Base-by-base conservation (phyloP, 2,888 invertebrate species). In the Tupiocoris notatus region DNA sequence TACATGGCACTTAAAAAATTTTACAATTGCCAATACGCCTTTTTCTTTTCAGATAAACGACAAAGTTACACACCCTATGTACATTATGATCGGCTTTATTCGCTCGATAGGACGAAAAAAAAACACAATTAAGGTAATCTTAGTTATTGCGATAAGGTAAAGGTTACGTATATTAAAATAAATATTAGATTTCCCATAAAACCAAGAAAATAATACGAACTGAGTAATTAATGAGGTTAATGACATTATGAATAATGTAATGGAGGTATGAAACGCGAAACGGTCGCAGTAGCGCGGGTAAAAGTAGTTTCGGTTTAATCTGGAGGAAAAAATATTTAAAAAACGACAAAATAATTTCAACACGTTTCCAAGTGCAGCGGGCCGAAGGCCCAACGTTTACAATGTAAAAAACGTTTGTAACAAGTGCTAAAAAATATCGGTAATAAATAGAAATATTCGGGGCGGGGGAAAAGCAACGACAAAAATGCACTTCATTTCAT, bases 1-100 rank as follows among this genome's bases (percentile, higher is more conserved):
- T 63, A 64, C 74, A 74, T 74, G 74, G 74, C 74, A 74, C 74
- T 63, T 74, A 64, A 9, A 64, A 74, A 64, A 74, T 74, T 63
- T 63, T 74, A 74, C 74, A 74, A 74, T 24, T 74, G 74, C 74
- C 74, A 74, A 70, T 70, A 59, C 70, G 25, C 59, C 25, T 24
- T 1, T 1, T 67, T 70, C 20, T 56, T 21, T 66, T 56, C 56
- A 67, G 21, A 56, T 67, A 56, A 70, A 7, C 24, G 3, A 20
- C 61, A 25, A 73, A 20, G 39, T 21, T 73, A 63, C 24, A n/a
- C n/a, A n/a, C 25, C 62, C 62, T 73, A 73, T 63, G 20, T 73
- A 63, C 64, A 73, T 54, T 66, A 25, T n/a, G 39, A 24, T 66
- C n/a, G 3, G 39, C 39, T 39, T 39, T 3, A 39, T n/a, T n/a